phyloP scores from a whole-genome alignment of 2,113 vertebrate genomes.

The Suricata suricatta region DNA sequence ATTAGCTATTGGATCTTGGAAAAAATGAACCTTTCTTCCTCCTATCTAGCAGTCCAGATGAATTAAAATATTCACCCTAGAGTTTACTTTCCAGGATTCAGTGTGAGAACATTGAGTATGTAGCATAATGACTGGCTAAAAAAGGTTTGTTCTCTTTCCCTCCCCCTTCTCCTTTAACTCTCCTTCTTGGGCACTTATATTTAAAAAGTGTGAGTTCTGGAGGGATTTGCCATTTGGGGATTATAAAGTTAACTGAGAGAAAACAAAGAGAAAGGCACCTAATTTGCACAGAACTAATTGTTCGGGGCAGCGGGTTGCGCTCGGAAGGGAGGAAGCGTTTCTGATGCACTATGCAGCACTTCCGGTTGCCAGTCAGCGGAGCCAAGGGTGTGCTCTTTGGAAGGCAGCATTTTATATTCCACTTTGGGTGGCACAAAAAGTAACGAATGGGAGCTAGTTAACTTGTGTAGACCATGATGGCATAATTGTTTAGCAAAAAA shows the following conservation, averaged over 20 bases:
- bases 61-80: background rate
- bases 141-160: background rate
- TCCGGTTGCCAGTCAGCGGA: background rate
- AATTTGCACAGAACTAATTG: background rate
- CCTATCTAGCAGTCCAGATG: no score
- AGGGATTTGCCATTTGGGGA: background rate
- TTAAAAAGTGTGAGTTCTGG: background rate
- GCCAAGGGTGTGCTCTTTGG: no score
- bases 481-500: background rate
- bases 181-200: background rate
- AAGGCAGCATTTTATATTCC: background rate
- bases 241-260: background rate
- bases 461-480: background rate
- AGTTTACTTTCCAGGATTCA: background rate
- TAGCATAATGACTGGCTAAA: background rate
- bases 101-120: background rate
- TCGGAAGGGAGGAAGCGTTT: background rate
- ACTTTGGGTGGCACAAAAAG: background rate
- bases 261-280: background rate
- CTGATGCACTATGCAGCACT: no score
- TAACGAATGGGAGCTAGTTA: background rate
- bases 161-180: background rate
- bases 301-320: no score
- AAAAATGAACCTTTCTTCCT: background rate
- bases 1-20: background rate